Conservation (phyloP, 2,113 vertebrate species). For the Nibea albiflora region DNA sequence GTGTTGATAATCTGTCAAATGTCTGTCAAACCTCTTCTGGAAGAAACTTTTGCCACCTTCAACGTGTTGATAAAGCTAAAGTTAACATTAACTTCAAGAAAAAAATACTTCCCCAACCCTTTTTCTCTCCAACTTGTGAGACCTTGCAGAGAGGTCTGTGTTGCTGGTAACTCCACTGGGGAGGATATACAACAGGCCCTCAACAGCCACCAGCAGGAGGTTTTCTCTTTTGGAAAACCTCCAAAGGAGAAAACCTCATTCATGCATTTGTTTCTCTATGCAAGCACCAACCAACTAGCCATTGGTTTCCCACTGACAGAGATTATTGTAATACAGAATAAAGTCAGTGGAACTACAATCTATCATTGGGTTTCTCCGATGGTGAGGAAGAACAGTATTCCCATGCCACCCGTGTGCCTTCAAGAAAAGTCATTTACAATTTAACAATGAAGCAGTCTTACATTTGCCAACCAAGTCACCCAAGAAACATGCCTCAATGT, state of each 20-base stretch:
- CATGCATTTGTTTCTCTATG: neutral
- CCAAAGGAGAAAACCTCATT: too few species aligned
- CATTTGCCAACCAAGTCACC: neutral
- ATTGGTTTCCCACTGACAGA: neutral
- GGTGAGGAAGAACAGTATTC: neutral
- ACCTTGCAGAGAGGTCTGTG: neutral
- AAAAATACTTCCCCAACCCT: neutral
- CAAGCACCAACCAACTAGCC: neutral
- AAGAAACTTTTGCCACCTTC: neutral
- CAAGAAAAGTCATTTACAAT: constrained; percentile 6
- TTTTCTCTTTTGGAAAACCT: neutral
- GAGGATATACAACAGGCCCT: neutral
- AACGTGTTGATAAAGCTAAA: constrained; percentile 3
- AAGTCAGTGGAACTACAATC: neutral
- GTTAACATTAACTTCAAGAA: neutral
- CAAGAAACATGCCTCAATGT: neutral
- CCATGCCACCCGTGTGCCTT: neutral
- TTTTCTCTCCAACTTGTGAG: neutral
- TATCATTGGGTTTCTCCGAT: neutral
- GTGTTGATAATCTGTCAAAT: neutral
- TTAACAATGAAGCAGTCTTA: neutral
- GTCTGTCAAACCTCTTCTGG: neutral
- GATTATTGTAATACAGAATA: neutral
- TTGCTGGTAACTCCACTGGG: neutral
- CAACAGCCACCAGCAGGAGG: neutral